These are phyloP conservation scores for Harpalus rufipes DNA, from an alignment of 2,888 invertebrate genomes.

Conservation along the genomic window DNA sequence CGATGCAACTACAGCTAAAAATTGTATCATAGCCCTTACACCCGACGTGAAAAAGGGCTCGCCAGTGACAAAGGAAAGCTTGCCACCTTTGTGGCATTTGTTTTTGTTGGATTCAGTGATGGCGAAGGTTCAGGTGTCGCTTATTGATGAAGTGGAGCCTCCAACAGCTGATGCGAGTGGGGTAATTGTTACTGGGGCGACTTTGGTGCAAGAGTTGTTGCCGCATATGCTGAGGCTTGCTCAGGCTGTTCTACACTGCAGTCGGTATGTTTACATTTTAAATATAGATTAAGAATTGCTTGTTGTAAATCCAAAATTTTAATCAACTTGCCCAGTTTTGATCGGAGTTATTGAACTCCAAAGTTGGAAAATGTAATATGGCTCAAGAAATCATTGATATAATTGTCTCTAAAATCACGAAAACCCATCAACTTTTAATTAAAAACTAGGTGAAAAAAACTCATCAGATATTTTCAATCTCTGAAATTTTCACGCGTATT, in stretches of 20 bases:
- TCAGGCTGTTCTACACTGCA: constrained; percentile 83
- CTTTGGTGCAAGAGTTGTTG: constrained; percentile 81
- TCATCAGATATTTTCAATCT: too few relatives aligned
- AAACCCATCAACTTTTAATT: too few relatives aligned
- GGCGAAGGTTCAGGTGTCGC: constrained; percentile 85
- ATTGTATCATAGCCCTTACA: constrained; percentile 79
- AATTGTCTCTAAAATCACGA: too few relatives aligned
- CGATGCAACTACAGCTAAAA: constrained; percentile 82
- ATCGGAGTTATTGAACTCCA: too few relatives aligned
- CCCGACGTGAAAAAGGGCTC: constrained; percentile 77
- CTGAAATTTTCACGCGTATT: too few relatives aligned
- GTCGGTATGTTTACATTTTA: constrained; percentile 76
- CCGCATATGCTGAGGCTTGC: constrained; percentile 84
- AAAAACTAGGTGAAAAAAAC: too few relatives aligned
- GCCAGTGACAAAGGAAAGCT: constrained; percentile 76
- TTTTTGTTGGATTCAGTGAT: constrained; percentile 88
- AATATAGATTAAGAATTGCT: too few relatives aligned
- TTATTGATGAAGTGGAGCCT: constrained; percentile 78
- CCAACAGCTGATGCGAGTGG: constrained; percentile 74
- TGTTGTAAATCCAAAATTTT: too few relatives aligned
- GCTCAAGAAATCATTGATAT: too few relatives aligned
- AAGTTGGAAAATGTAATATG: too few relatives aligned
- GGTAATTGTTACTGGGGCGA: constrained; percentile 72
- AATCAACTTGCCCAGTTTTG: too few relatives aligned
- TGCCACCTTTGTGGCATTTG: constrained; percentile 86